Conservation (phyloP, 2,797 vertebrate genomes). For the Fringilla coelebs region DNA sequence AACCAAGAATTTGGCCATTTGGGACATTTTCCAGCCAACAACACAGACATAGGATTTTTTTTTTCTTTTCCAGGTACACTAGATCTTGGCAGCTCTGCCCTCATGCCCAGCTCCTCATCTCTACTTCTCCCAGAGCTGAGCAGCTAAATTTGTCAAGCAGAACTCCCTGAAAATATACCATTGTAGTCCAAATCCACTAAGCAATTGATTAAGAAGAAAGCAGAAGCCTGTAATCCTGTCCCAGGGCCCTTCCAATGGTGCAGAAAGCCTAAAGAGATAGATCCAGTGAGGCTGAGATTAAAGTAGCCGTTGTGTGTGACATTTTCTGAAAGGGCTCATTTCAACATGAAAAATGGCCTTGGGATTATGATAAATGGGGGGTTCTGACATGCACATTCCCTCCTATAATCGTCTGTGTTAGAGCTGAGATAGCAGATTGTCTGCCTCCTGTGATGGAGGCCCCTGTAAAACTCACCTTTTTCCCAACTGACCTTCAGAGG, state of each 20-base stretch:
- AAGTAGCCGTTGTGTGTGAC: conserved; percentile 82
- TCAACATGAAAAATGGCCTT: conserved; percentile 84
- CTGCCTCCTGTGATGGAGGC: conserved; percentile 65
- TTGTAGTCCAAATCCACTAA: conserved; percentile 1
- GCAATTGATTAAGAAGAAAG: conserved; percentile 57
- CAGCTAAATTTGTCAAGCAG: background rate
- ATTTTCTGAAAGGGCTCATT: conserved; percentile 82
- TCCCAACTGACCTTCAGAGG: conserved; percentile 80
- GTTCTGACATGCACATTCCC: conserved; percentile 79
- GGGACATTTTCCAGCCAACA: conserved; percentile 41
- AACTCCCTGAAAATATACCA: background rate
- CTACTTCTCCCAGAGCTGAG: background rate
- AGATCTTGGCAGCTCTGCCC: background rate
- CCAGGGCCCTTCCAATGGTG: conserved; percentile 30
- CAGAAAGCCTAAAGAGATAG: conserved; percentile 61
- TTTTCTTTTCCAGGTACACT: background rate
- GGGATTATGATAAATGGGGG: conserved; percentile 85
- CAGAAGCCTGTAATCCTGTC: conserved; percentile 72
- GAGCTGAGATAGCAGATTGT: conserved; percentile 74
- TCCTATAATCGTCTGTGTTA: conserved; percentile 74
- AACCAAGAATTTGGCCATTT: background rate
- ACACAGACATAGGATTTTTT: background rate
- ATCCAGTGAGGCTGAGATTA: conserved; percentile 78
- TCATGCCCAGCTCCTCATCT: background rate
- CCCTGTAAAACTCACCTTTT: conserved; percentile 83